These are phyloP conservation scores for Benitochromis conjunctus DNA, from an alignment of 2,113 vertebrate genomes.

Conservation along the genomic window DNA sequence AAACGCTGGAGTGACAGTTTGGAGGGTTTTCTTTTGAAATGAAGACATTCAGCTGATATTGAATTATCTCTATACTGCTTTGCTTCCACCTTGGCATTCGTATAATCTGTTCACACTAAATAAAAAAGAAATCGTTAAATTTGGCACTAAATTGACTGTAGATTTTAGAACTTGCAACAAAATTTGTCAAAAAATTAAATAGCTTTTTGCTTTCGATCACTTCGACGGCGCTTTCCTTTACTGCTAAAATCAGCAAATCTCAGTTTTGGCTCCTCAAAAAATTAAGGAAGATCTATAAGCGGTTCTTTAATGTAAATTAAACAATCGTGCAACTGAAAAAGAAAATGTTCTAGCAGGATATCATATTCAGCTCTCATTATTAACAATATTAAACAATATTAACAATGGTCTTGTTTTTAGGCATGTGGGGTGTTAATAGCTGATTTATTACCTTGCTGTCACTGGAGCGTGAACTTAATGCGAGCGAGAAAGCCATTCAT, in stretches of 20 bases:
- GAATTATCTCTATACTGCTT: not conserved
- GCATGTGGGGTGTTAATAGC: not conserved
- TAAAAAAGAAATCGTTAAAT: not conserved
- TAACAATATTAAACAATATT: too few relatives aligned
- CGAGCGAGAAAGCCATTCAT: not conserved
- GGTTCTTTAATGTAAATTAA: not conserved
- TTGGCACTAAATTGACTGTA: not conserved
- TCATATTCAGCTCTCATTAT: not conserved
- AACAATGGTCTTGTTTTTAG: not conserved
- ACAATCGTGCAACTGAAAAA: not conserved
- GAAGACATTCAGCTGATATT: not conserved
- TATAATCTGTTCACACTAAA: not conserved
- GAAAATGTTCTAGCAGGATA: not conserved
- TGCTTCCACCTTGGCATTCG: not conserved
- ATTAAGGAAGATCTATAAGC: too few relatives aligned
- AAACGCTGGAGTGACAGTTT: not conserved
- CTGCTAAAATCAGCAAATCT: not conserved
- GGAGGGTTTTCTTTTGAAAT: not conserved
- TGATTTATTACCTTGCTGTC: not conserved
- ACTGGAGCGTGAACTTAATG: not conserved
- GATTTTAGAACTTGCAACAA: not conserved
- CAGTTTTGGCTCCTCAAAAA: not conserved
- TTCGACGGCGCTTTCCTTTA: not conserved
- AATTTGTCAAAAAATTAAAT: not conserved
- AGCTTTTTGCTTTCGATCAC: not conserved